Conservation (phyloP, 2,888 invertebrate species). For the Amaurobius ferox region DNA sequence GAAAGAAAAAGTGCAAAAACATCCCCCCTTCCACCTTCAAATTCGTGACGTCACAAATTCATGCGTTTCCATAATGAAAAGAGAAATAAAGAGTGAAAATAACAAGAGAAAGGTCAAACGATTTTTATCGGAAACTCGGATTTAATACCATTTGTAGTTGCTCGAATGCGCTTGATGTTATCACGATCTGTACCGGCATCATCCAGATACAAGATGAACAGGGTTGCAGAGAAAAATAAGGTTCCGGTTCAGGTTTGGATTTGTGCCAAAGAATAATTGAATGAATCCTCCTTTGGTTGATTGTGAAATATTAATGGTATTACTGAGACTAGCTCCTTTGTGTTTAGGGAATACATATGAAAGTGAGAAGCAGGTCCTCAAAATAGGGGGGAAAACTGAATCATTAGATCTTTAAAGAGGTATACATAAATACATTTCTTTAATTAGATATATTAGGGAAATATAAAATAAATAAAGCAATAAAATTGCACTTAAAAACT, state of each 20-base stretch:
- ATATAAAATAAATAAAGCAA: no score
- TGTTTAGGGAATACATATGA: background rate
- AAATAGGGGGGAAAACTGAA: no score
- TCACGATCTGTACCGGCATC: constrained; percentile 42
- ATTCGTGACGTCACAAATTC: constrained; percentile 46
- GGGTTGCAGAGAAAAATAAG: constrained; percentile 26
- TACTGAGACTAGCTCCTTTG: background rate
- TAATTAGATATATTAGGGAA: no score
- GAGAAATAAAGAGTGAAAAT: constrained; percentile 51
- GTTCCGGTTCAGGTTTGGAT: constrained; percentile 47
- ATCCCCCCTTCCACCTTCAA: background rate
- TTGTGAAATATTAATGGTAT: constrained; percentile 39
- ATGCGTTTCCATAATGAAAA: constrained; percentile 49
- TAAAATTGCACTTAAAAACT: no score
- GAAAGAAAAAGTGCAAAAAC: constrained; percentile 22
- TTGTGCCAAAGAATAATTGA: constrained; percentile 52
- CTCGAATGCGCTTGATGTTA: constrained; percentile 45
- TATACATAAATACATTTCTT: no score
- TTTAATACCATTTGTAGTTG: constrained; percentile 41
- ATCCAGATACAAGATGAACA: constrained; percentile 50
- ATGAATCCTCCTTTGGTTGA: constrained; percentile 38
- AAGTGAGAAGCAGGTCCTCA: no score
- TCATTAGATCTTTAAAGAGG: no score
- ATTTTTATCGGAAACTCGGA: constrained; percentile 56
- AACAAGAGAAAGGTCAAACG: constrained; percentile 53